phyloP scores from a whole-genome alignment of 2,888 invertebrate species.

The Lithosia quadra region DNA sequence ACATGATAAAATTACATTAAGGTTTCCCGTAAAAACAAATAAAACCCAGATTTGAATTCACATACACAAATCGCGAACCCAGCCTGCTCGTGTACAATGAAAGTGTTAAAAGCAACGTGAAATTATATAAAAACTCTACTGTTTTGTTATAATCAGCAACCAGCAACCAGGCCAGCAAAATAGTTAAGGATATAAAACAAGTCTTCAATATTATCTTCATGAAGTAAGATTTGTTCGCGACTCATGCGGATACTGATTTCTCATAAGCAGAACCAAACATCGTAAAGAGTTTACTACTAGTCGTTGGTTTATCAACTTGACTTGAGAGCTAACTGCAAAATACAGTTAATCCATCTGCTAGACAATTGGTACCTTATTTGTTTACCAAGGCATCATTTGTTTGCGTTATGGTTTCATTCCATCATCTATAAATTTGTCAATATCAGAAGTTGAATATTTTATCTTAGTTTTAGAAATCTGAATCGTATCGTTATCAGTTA shows the following conservation, averaged over 20 bases:
- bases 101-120: no score
- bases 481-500: no score
- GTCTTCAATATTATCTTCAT: not conserved
- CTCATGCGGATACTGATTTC: not conserved
- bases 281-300: not conserved
- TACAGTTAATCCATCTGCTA: constrained; percentile 19
- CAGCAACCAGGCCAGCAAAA: not conserved
- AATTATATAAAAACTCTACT: no score
- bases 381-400: not conserved
- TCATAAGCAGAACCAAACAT: not conserved
- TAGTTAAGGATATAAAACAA: not conserved
- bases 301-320: constrained; percentile 9
- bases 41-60: no score
- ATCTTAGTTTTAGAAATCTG: not conserved
- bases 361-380: constrained; percentile 20
- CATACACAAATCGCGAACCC: no score
- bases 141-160: not conserved
- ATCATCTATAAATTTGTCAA: constrained; percentile 40
- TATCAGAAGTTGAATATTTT: constrained; percentile 19
- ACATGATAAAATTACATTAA: no score
- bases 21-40: no score
- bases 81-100: no score
- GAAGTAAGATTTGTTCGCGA: not conserved
- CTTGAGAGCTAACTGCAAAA: constrained; percentile 9
- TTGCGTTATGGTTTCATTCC: not conserved